Evolutionary conservation across 1,140 invertebrate genomes (phyloP), one percentile per base, ranked within the genome.

Genomic region (Lepidurus couesii): DNA sequence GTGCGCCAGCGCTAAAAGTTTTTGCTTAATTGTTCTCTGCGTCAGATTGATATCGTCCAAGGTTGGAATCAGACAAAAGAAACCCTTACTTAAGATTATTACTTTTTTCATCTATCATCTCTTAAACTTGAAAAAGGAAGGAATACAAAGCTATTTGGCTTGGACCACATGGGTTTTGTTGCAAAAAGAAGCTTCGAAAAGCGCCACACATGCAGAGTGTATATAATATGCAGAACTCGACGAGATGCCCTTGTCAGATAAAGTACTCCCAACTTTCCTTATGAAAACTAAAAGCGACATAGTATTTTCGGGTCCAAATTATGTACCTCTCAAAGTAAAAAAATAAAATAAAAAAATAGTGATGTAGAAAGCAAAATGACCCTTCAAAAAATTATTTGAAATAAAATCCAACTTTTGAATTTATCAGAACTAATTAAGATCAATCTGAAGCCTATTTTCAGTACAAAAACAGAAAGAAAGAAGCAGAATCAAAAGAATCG

Each of bases 191-290:
- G 13, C 53, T 21, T 65, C 21, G 16, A 7, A 9, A 16, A 65
- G 53, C 21, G 16, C 16, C 21, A 65, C 21, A n/a, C 53, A 65
- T 65, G 53, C 21, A 1, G 53, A 65, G 53, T 21, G 53, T 13
- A 65, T 34, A 34, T 34, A 34, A 34, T 4, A 34, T 34, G 53
- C 53, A 21, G 21, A 65, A 65, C 53, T 7, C 53, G 16, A 16
- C 16, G 21, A 65, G 53, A 65, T 65, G 53, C 53, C 53, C 53
- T 65, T 65, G 53, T 65, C 53, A 65, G 53, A 65, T 65, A 65
- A 65, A 65, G 13, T 21, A 65, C 53, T 65, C 53, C 8, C 53
- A 65, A 65, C 53, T 65, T 65, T 65, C 9, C 53, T 65, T 9
- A 65, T 16, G 53, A 34, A 34, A 34, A 65, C 53, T 65, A 65